phyloP scores from a whole-genome alignment of 2,113 vertebrate genomes.

The Antechinus stuartii region DNA sequence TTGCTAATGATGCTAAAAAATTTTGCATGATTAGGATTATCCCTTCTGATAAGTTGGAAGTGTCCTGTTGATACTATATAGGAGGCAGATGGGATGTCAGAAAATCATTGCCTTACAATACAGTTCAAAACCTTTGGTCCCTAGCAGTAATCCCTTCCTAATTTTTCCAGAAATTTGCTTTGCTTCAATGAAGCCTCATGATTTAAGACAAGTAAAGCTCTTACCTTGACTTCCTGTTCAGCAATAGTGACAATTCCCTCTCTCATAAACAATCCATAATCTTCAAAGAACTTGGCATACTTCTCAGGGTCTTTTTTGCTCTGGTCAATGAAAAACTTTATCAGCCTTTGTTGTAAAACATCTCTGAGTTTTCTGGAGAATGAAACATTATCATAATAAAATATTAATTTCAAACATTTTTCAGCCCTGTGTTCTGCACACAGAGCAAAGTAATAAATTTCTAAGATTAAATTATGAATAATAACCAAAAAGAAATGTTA shows the following conservation, averaged over 20 bases:
- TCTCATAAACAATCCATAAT: constrained; percentile 95
- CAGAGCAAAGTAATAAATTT: neutral
- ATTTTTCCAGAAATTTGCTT: neutral
- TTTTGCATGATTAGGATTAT: neutral
- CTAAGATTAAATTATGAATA: neutral
- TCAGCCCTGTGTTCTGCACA: neutral
- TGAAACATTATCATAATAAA: neutral
- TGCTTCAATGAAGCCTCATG: neutral
- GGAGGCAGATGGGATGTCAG: neutral
- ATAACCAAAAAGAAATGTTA: neutral
- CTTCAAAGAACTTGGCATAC: constrained; percentile 95
- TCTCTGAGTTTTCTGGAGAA: constrained; percentile 92
- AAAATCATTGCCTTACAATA: neutral
- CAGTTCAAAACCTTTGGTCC: neutral
- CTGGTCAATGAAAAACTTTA: constrained; percentile 96
- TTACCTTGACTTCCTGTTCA: constrained; percentile 96
- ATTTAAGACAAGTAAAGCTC: neutral
- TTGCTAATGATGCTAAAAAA: no score
- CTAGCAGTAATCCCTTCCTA: neutral
- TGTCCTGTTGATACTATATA: neutral
- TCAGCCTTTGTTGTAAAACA: constrained; percentile 93
- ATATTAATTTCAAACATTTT: neutral
- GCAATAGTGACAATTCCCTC: constrained; percentile 96
- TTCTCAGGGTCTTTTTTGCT: constrained; percentile 97
- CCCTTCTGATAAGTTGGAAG: neutral